Evolutionary conservation across 2,888 invertebrate species (phyloP), one percentile per base, ranked within the genome.

Genomic region (Tanypteryx hageni): DNA sequence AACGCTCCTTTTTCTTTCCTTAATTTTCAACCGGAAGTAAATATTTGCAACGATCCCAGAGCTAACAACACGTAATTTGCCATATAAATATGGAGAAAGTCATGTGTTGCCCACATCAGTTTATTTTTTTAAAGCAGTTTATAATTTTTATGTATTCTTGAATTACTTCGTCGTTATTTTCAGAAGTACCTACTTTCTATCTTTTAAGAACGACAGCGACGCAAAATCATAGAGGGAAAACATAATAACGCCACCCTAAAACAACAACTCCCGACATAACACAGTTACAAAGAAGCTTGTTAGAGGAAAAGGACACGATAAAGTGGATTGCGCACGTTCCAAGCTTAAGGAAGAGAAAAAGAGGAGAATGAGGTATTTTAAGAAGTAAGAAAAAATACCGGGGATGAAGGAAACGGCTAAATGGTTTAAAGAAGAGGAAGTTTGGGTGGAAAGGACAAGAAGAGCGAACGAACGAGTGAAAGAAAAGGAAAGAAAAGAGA

Each of bases 201-300:
- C n/a, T 57, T 83, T n/a, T 16, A 44, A 83, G 83, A 57, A 57
- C n/a, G n/a, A n/a, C 83, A 13, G 44, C 56, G 5, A 16, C 56
- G 83, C n/a, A 83, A 83, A 83, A 57, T 83, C 56, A 56, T 83
- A 57, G 57, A 83, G 44, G 44, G 83, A 83, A 83, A 83, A 83
- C 83, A 83, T 83, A 83, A 57, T 83, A 83, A 83, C 44, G 14
- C 83, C 83, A 57, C 56, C 57, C 56, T 83, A 83, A 83, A 57
- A 83, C 83, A 83, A 83, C 83, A 83, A 57, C 83, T 44, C 83
- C 3, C 56, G 83, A 83, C 83, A 56, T 83, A 83, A 83, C 57
- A n/a, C 57, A 56, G 83, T 83, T 83, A 83, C 83, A 57, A 83
- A 83, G 83, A 83, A 83, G 83, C 83, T 83, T 83, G 83, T 83